These are phyloP conservation scores for Danio choprae DNA, from an alignment of 2,797 vertebrate species.

Conservation along the genomic window DNA sequence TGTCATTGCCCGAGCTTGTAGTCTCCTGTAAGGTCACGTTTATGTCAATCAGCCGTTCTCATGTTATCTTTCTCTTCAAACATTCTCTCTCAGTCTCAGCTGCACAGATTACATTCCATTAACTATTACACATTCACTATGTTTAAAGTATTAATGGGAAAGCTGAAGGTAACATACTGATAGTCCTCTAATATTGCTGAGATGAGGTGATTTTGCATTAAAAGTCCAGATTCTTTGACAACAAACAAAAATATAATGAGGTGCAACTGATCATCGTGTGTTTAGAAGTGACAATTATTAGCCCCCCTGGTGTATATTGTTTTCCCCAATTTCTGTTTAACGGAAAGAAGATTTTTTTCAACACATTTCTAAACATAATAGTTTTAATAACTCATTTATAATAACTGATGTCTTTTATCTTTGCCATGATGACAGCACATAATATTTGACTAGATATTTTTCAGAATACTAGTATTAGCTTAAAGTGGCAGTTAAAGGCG, in stretches of 20 bases:
- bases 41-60: slow-evolving; percentile 57
- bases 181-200: not conserved
- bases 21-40: slow-evolving; percentile 73
- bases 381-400: too few species aligned
- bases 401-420: too few species aligned
- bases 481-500: too few species aligned
- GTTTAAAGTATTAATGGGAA: not conserved
- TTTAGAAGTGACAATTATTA: too few species aligned
- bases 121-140: not conserved
- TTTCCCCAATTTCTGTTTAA: too few species aligned
- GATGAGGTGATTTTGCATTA: not conserved
- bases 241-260: not conserved
- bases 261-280: not conserved
- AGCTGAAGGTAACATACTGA: not conserved
- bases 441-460: too few species aligned
- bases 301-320: too few species aligned
- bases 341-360: too few species aligned
- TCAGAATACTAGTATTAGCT: too few species aligned
- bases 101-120: slow-evolving; percentile 1
- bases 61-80: slow-evolving; percentile 14
- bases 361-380: too few species aligned
- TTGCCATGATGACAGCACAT: too few species aligned
- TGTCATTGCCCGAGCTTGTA: slow-evolving; percentile 66
- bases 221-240: not conserved
- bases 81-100: slow-evolving; percentile 60